Conservation (phyloP, 2,113 vertebrate species). For the Actinemys pallida region DNA sequence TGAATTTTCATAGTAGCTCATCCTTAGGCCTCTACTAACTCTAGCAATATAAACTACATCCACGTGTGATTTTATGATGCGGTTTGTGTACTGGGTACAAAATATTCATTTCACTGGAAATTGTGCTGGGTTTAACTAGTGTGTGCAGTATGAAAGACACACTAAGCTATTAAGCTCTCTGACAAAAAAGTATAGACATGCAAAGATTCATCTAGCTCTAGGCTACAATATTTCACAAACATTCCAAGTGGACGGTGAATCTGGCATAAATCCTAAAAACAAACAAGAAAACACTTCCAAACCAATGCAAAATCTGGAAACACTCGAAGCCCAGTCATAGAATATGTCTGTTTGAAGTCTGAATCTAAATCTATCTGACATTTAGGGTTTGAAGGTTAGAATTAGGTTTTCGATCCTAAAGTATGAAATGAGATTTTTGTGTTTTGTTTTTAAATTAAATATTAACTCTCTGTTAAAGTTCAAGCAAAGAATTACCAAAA, state of each 20-base stretch:
- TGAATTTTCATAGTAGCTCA: not conserved
- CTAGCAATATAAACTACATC: constrained; percentile 21
- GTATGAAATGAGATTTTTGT: not conserved
- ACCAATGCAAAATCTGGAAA: not conserved
- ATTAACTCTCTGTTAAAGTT: not conserved
- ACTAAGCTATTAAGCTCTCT: not conserved
- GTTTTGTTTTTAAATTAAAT: constrained; percentile 34
- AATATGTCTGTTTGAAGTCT: not conserved
- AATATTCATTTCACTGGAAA: not conserved
- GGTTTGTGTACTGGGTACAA: not conserved
- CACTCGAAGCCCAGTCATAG: not conserved
- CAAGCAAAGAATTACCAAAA: not conserved
- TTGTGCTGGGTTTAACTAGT: not conserved
- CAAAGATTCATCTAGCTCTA: constrained; percentile 34
- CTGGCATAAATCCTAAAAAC: not conserved
- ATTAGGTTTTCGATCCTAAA: not conserved
- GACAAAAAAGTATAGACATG: not conserved
- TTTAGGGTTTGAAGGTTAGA: not conserved
- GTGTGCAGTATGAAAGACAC: not conserved
- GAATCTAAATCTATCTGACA: not conserved
- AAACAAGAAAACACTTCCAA: not conserved
- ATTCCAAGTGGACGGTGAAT: not conserved
- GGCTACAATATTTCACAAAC: constrained; percentile 14
- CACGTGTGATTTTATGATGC: not conserved
- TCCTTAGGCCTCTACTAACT: constrained; percentile 14